Evolutionary conservation across 2,797 vertebrate species (phyloP).

Genomic region (Gymnothorax javanicus): DNA sequence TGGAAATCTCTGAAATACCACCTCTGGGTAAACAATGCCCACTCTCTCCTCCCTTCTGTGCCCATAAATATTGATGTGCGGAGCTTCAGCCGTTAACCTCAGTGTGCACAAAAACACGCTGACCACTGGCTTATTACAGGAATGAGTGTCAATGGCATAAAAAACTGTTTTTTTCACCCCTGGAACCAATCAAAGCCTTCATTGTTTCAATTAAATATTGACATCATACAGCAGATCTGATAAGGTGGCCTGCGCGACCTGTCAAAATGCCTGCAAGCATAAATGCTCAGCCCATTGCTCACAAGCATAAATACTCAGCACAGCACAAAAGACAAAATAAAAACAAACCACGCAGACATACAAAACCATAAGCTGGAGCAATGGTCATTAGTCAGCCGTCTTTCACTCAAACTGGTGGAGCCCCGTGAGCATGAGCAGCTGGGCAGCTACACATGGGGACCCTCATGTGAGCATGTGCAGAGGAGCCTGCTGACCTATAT

Average conservation of each 20-base stretch:
- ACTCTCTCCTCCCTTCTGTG: neutral
- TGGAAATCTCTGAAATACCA: constrained; percentile 5
- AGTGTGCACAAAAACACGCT: neutral
- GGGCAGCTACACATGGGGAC: neutral
- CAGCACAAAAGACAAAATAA: too few species aligned
- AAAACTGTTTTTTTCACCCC: neutral
- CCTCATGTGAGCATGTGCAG: neutral
- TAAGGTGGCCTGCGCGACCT: too few species aligned
- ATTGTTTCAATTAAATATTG: neutral
- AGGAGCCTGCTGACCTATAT: constrained; percentile 33
- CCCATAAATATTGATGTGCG: constrained; percentile 1
- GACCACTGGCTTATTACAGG: neutral
- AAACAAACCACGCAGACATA: too few species aligned
- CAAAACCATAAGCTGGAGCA: too few species aligned
- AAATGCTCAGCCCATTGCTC: too few species aligned
- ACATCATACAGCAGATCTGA: neutral
- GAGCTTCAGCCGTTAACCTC: neutral
- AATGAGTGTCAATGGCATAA: too few species aligned
- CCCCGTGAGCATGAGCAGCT: neutral
- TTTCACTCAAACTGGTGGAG: neutral
- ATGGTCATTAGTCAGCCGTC: too few species aligned
- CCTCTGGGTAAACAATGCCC: constrained; percentile 2
- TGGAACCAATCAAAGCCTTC: neutral
- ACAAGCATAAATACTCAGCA: too few species aligned
- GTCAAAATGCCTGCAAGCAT: too few species aligned